Conservation (phyloP, 2,888 invertebrate species). For the Trichacis sp. region DNA sequence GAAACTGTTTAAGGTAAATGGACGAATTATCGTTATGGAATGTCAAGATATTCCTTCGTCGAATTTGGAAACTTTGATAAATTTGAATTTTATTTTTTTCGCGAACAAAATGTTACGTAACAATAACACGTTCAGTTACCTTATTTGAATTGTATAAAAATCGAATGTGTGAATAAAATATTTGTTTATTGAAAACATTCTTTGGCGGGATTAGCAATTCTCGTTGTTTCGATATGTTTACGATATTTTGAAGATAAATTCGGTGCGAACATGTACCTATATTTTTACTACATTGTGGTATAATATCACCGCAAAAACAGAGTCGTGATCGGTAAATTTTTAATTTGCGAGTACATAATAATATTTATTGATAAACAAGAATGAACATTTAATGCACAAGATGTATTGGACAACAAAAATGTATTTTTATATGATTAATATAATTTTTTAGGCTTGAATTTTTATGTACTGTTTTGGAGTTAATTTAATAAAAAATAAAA, state of each 20-base stretch:
- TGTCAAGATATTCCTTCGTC: too few relatives aligned
- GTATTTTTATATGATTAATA: too few relatives aligned
- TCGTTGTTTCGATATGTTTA: conserved; percentile 32
- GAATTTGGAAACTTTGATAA: too few relatives aligned
- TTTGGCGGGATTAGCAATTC: conserved; percentile 19
- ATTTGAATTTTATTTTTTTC: neutral
- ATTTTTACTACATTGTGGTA: conserved; percentile 34
- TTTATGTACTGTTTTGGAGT: too few relatives aligned
- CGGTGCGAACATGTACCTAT: conserved; percentile 33
- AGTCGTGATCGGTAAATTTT: conserved; percentile 24
- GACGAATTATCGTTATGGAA: conserved; percentile 5
- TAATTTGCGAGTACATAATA: neutral
- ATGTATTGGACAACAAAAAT: too few relatives aligned
- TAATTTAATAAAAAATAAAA: too few relatives aligned
- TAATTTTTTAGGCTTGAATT: too few relatives aligned
- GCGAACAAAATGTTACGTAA: too few relatives aligned
- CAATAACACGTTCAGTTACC: neutral
- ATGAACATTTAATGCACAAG: too few relatives aligned
- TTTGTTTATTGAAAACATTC: conserved; percentile 19
- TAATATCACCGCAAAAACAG: conserved; percentile 27
- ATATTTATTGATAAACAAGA: too few relatives aligned
- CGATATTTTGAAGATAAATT: conserved; percentile 34
- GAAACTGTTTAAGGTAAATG: conserved; percentile 8
- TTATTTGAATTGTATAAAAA: conserved; percentile 25
- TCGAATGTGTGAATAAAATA: conserved; percentile 24